phyloP scores from a whole-genome alignment of 2,888 invertebrate species.

The Hirtodrosophila duncani region DNA sequence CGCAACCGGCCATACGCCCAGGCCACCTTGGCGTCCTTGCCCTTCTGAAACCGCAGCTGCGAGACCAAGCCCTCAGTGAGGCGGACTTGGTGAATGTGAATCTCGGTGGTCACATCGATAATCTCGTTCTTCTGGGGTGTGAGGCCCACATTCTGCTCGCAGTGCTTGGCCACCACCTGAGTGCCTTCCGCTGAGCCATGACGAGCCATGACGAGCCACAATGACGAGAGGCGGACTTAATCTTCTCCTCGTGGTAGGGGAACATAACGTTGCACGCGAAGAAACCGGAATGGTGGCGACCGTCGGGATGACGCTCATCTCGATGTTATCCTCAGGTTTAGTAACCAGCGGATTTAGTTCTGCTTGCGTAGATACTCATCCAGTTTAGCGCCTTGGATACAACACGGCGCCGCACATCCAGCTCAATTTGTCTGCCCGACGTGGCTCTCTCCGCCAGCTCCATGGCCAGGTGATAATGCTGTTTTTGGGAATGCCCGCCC shows the following conservation, averaged over 20 bases:
- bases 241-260: slow-evolving; percentile 94
- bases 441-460: slow-evolving; percentile 88
- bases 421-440: slow-evolving; percentile 83
- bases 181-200: slow-evolving; percentile 86
- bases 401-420: slow-evolving; percentile 85
- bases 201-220: slow-evolving; percentile 88
- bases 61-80: slow-evolving; percentile 94
- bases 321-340: slow-evolving; percentile 86
- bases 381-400: slow-evolving; percentile 87
- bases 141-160: slow-evolving; percentile 86
- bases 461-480: slow-evolving; percentile 92
- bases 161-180: slow-evolving; percentile 83
- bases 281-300: slow-evolving; percentile 85
- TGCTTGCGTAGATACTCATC: slow-evolving; percentile 86
- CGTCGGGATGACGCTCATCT: slow-evolving; percentile 90
- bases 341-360: slow-evolving; percentile 76
- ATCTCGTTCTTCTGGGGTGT: slow-evolving; percentile 88
- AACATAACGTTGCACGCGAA: slow-evolving; percentile 97
- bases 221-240: slow-evolving; percentile 90
- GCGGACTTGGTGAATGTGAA: slow-evolving; percentile 97
- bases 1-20: slow-evolving; percentile 93
- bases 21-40: slow-evolving; percentile 94
- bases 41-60: slow-evolving; percentile 89
- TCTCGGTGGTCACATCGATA: slow-evolving; percentile 97
- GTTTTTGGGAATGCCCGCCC: slow-evolving; percentile 95